These are phyloP conservation scores for Esperia sulphurella DNA, from an alignment of 2,888 invertebrate species.

Conservation along the genomic window DNA sequence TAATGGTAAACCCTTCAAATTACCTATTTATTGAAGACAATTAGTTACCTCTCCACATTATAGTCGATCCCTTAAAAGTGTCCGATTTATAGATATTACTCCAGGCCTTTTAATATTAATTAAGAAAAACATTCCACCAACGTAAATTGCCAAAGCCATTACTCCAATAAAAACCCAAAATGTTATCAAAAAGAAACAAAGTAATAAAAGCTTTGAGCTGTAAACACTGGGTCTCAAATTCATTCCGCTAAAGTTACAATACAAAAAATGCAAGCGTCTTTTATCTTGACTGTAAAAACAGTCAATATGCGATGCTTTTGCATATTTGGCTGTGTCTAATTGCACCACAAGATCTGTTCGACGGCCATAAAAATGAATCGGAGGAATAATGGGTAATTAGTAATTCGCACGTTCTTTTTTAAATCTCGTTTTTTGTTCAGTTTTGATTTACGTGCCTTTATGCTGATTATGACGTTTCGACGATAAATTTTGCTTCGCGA, in stretches of 20 bases:
- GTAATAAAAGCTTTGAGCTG: slow-evolving; percentile 22
- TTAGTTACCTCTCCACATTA: slow-evolving; percentile 7
- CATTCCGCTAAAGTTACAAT: slow-evolving; percentile 20
- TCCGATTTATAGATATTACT: slow-evolving; percentile 4
- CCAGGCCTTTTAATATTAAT: slow-evolving; percentile 6
- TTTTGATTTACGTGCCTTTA: slow-evolving; percentile 35
- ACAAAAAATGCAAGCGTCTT: slow-evolving; percentile 41
- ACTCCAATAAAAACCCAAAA: slow-evolving; percentile 20
- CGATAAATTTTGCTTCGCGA: slow-evolving; percentile 33
- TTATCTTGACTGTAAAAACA: slow-evolving; percentile 37
- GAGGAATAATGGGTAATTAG: slow-evolving; percentile 46
- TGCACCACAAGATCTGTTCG: slow-evolving; percentile 37
- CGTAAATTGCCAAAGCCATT: slow-evolving; percentile 18
- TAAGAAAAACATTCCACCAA: slow-evolving; percentile 10
- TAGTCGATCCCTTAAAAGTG: slow-evolving; percentile 1
- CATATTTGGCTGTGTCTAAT: slow-evolving; percentile 51
- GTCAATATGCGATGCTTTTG: slow-evolving; percentile 35
- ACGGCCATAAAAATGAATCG: slow-evolving; percentile 38
- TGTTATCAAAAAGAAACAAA: slow-evolving; percentile 5
- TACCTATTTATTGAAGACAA: slow-evolving; percentile 5
- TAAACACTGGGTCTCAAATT: slow-evolving; percentile 23
- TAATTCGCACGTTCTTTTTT: slow-evolving; percentile 35
- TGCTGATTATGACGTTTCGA: slow-evolving; percentile 37
- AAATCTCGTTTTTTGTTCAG: slow-evolving; percentile 30
- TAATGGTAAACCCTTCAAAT: slow-evolving; percentile 1